Percentiles rank a stretch among this genome's conserved stretches.
These are phyloP conservation scores for Drosophila anceps DNA, from an alignment of 2,888 invertebrate genomes.

Conservation along the genomic window DNA sequence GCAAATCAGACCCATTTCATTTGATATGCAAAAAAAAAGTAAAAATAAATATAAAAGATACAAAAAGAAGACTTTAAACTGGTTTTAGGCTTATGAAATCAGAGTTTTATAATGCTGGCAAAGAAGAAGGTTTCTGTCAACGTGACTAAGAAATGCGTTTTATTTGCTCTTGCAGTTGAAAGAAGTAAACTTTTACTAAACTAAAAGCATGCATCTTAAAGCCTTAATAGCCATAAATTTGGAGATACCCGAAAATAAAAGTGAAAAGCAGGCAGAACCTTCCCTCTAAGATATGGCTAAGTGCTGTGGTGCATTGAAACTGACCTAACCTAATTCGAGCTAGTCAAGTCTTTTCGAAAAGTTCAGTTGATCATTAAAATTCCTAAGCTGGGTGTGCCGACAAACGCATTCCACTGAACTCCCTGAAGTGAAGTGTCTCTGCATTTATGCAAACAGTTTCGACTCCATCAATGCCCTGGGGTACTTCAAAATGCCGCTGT, in stretches of 20 bases:
- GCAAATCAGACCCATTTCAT: constrained; percentile 65
- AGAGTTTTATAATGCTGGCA: constrained; percentile 10
- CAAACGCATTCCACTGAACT: constrained; percentile 51
- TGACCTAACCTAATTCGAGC: constrained; percentile 50
- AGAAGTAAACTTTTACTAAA: constrained; percentile 7
- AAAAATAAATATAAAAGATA: constrained; percentile 37
- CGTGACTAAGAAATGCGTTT: neutral
- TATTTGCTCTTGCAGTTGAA: neutral
- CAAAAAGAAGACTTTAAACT: constrained; percentile 46
- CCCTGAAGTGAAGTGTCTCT: constrained; percentile 31
- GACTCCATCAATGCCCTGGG: constrained; percentile 51
- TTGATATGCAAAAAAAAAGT: constrained; percentile 56
- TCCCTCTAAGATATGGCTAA: neutral
- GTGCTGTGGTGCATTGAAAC: constrained; percentile 14
- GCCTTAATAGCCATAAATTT: constrained; percentile 8
- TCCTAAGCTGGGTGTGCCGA: constrained; percentile 41
- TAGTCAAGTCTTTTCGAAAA: constrained; percentile 1
- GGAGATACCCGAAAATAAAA: constrained; percentile 21
- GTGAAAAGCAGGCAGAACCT: constrained; percentile 5
- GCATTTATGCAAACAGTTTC: constrained; percentile 35
- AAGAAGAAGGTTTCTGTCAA: constrained; percentile 10
- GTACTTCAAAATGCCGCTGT: constrained; percentile 39
- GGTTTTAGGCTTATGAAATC: constrained; percentile 54
- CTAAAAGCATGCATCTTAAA: neutral
- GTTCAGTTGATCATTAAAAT: constrained; percentile 44